A percentile compares a stretch with the other conserved stretches of the same genome.
Conservation (phyloP, 2,888 invertebrate species). For the Gymnoscelis rufifasciata region DNA sequence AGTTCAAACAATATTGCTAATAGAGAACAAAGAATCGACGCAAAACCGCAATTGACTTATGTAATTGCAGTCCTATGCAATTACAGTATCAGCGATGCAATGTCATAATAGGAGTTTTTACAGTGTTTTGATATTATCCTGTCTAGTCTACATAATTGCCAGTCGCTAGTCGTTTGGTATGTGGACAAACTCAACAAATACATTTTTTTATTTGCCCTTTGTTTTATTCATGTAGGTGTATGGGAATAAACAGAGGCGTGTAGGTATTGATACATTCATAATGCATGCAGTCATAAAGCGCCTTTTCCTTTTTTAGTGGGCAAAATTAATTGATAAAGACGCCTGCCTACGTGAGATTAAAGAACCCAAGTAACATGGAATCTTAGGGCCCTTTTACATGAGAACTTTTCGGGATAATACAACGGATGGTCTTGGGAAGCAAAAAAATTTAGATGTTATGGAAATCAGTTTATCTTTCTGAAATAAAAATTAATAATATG, state of each 20-base stretch:
- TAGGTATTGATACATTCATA: constrained; percentile 9
- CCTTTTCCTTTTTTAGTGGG: not conserved
- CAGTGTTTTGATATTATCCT: constrained; percentile 18
- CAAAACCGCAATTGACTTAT: constrained; percentile 16
- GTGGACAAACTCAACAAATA: constrained; percentile 33
- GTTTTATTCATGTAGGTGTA: constrained; percentile 25
- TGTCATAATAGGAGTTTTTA: constrained; percentile 16
- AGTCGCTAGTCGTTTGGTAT: constrained; percentile 27
- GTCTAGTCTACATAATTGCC: constrained; percentile 18
- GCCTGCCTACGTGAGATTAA: not conserved
- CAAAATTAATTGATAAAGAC: not conserved
- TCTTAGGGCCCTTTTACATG: not conserved
- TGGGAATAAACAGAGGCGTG: constrained; percentile 12
- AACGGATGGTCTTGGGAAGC: too few relatives aligned
- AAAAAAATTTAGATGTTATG: too few relatives aligned
- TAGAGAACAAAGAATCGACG: constrained; percentile 14
- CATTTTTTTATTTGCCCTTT: constrained; percentile 40
- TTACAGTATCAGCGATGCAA: constrained; percentile 13
- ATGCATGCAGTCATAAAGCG: constrained; percentile 7
- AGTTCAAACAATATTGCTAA: not conserved
- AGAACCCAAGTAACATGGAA: too few relatives aligned
- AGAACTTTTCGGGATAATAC: not conserved
- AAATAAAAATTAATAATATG: too few relatives aligned
- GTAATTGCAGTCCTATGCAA: constrained; percentile 14
- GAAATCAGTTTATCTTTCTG: too few relatives aligned